Evolutionary conservation across 1,140 invertebrate species (phyloP), one percentile per base, ranked within the genome.

Genomic region (Apolygus lucorum): DNA sequence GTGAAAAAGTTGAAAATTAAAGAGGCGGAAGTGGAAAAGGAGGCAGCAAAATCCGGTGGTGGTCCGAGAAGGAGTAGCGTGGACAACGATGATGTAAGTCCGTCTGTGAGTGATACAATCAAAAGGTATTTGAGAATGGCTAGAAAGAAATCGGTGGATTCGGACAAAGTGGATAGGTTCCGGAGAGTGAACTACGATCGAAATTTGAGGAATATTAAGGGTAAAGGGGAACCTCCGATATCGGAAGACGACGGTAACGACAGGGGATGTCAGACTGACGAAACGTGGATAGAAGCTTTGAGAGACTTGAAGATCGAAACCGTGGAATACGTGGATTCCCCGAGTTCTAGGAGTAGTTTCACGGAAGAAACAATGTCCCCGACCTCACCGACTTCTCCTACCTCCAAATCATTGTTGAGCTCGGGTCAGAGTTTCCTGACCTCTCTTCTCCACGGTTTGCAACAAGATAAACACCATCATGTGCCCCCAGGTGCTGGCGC

Each of bases 161-260:
- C 87, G 1, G 90, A 91, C 65, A 90, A 90, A 76, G 84, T 83
- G 1, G 90, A 91, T 75, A 83, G 88, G 21, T 94, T 93, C 74
- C 92, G 92, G 75, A 84, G 90, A 0, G 90, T 94, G 0, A 94
- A 94, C 74, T 94, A 94, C 74, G 92, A 94, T 74, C 83, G 88
- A 34, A 92, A 91, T 74, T 80, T 93, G 29, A 78, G 90, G 1
- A 90, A 92, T 70, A 93, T 93, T 25, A 92, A 90, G 74, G 85
- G 90, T 0, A 90, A 90, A 73, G 85, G 86, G 0, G 87, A 88
- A 77, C 86, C 86, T 1, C 87, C 86, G 34, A 85, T 87, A 0
- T 86, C 88, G 24, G 87, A 90, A 68, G 84, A 86, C 72, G 87
- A 90, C 68, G 88, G 85, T 0, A 82, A 86, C 21, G 84, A 82